Evolutionary conservation across 1,140 invertebrate species (phyloP).

Genomic region (Brachionus paranguensis): DNA sequence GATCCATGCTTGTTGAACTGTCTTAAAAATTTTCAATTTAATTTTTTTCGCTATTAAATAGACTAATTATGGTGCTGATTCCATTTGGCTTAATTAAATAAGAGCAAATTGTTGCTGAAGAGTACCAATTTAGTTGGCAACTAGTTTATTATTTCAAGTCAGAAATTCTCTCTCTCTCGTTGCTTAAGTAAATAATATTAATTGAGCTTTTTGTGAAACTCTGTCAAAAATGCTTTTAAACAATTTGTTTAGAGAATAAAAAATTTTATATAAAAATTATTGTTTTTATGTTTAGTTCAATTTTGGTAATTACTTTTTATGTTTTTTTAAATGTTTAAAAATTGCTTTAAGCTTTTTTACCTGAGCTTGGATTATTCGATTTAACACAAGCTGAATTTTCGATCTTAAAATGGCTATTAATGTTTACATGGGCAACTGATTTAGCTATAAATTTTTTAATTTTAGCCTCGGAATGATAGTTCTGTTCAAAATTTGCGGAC

Average conservation of each 20-base stretch:
- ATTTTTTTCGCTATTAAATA: neutral
- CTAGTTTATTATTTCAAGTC: neutral
- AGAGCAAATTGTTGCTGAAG: neutral
- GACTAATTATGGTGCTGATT: neutral
- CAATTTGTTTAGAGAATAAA: neutral
- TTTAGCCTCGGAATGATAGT: neutral
- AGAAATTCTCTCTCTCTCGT: neutral
- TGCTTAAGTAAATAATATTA: neutral
- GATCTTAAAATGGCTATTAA: neutral
- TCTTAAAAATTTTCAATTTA: neutral
- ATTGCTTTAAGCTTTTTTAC: neutral
- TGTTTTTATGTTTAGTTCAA: neutral
- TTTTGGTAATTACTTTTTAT: neutral
- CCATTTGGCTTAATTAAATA: slow-evolving; percentile 20
- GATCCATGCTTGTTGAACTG: neutral
- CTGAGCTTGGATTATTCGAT: neutral
- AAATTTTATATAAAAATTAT: neutral
- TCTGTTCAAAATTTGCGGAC: neutral
- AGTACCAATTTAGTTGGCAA: neutral
- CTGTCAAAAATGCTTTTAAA: neutral
- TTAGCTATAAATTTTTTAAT: neutral
- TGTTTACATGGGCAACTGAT: neutral
- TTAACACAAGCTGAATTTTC: neutral
- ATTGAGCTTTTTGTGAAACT: neutral
- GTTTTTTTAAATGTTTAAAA: neutral